Evolutionary conservation across 2,797 vertebrate genomes (phyloP), one percentile per base, ranked within the genome.

Genomic region (Rhabdomys pumilio): DNA sequence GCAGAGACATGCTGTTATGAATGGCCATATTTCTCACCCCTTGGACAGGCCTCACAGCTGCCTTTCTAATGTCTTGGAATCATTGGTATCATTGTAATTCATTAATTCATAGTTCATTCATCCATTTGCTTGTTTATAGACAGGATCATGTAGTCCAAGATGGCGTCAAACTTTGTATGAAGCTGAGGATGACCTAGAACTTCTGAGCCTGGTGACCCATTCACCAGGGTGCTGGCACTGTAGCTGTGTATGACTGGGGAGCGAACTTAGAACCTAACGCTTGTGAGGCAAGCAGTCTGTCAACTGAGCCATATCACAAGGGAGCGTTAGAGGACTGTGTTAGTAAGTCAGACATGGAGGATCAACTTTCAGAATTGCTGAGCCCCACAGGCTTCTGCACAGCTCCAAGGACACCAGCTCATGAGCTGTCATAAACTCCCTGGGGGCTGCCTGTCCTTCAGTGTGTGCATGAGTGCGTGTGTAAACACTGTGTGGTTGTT

Each of bases 21-120:
- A 65, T 5, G 44, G 10, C 13, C 29, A 2, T n/a, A 53, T 13
- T 0, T 1, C 44, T 53, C 0, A 0, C 50, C 41, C 31, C 6
- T 29, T 4, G 0, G 1, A 6, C 3, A 13, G 72, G 4, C 44
- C 73, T 80, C 3, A 0, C 1, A 15, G 41, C 69, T 59, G 17
- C 22, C 22, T 44, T 3, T 0, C 7, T 26, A 15, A 82, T 24
- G 38, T 63, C 65, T 44, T 13, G 57, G 34, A n/a, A 19, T n/a
- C 67, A 69, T 19, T 69, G 34, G 15, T 3, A 19, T 29, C 24
- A 26, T 19, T 17, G 53, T 24, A 55, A 86, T 55, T 72, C 61
- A 85, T 67, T 44, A 2, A 20, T 83, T 63, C n/a, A 24, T 26
- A 15, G 34, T 67, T 38, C 80, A 29, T 59, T 38, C 6, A 82